These are phyloP conservation scores for Capreolus pygargus DNA, from an alignment of 2,113 vertebrate genomes.

Conservation along the genomic window DNA sequence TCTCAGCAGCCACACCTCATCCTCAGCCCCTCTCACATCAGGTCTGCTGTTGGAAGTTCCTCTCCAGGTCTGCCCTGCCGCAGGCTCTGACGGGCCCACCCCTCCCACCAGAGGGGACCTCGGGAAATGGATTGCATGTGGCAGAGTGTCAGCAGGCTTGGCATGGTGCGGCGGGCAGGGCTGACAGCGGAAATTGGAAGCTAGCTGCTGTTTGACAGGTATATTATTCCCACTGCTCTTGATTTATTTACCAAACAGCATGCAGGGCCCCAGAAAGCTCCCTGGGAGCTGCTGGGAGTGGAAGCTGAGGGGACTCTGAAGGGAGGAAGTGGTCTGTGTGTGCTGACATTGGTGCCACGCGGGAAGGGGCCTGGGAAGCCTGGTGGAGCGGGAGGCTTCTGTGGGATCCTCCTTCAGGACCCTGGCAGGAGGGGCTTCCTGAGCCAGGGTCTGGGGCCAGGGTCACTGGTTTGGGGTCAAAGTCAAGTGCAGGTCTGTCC, in stretches of 20 bases:
- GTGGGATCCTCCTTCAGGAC: not conserved
- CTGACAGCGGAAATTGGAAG: slow-evolving; percentile 76
- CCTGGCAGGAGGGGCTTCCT: not conserved
- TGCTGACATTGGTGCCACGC: not conserved
- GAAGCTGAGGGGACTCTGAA: not conserved
- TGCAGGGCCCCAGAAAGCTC: not conserved
- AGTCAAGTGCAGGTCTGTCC: not conserved
- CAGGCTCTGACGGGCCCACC: not conserved
- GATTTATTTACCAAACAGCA: slow-evolving; percentile 76
- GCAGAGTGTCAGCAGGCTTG: slow-evolving; percentile 34
- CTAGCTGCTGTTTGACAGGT: slow-evolving; percentile 76
- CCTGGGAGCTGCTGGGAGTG: not conserved
- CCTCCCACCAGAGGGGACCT: not conserved
- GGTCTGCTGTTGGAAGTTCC: not conserved
- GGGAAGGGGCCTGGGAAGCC: not conserved
- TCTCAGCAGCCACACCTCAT: too few species aligned
- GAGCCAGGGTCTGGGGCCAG: not conserved
- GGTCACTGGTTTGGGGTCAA: not conserved
- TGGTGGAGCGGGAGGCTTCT: not conserved
- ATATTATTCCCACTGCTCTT: slow-evolving; percentile 78
- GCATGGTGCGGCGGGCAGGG: not conserved
- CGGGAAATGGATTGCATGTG: slow-evolving; percentile 46
- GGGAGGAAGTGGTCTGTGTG: slow-evolving; percentile 4
- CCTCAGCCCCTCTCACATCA: not conserved
- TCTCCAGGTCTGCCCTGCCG: not conserved